Base-by-base conservation (phyloP, 1,140 invertebrate species). In the Chionoecetes opilio region DNA sequence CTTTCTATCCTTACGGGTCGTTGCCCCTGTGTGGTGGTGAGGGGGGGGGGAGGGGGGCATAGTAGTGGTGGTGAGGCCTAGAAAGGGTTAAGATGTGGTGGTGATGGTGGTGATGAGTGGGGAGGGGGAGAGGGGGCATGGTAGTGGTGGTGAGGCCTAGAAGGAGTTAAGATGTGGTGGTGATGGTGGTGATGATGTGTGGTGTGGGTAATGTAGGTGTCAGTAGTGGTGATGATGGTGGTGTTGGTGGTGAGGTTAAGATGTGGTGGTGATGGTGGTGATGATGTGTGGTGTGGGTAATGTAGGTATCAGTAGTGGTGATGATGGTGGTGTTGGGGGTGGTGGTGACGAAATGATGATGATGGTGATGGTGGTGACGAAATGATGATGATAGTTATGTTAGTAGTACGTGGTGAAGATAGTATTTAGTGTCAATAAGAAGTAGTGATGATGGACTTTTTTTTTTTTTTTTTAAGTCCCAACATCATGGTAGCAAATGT, bases 1-100 rank as follows among this genome's bases (percentile, higher is more conserved):
- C 63, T 75, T 75, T 75, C 63, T 75, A 75, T 75, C 63, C 63
- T 75, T 75, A 21, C 63, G n/a, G 63, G 63, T 75, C 63, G 63
- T 75, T n/a, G 63, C 63, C 63, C 63, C 63, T 75, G 0, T n/a
- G 21, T 26, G 63, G 63, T 26, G 63, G 63, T 75, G 63, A n/a
- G 63, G 26, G 53, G 53, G 53, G 53, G 53, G 17, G 8, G 53
- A 21, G 53, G 53, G 53, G 17, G 53, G 53, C 14, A 46, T 5
- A 46, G 14, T 8, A 8, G 41, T 5, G 41, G 41, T 5, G 41
- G 41, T 46, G 41, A 46, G 5, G 41, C 5, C n/a, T 46, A 46
- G 41, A 46, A 46, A 46, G 53, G 53, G 21, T 21, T 21, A 63
- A 21, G 53, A 21, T 3, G 2, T 63, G 53, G 53, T 63, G 53